These are phyloP conservation scores for Microplitis deprimator DNA, from an alignment of 2,888 invertebrate genomes.

Conservation along the genomic window DNA sequence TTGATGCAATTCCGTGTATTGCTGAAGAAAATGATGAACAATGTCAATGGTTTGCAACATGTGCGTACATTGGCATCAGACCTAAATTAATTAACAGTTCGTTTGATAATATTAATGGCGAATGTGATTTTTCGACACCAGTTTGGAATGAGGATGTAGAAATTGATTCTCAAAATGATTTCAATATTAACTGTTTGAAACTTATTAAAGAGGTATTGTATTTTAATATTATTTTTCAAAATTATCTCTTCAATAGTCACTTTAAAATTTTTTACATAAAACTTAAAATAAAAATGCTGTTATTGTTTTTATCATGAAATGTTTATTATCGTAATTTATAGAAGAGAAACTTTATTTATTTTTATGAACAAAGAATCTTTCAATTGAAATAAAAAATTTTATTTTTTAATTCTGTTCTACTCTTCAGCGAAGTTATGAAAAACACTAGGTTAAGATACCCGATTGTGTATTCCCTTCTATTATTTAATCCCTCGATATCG, in stretches of 20 bases:
- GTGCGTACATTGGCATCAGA: slow-evolving; percentile 55
- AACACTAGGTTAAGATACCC: too few species aligned
- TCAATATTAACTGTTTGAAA: neutral
- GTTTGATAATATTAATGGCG: neutral
- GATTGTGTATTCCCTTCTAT: too few species aligned
- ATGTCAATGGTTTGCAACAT: slow-evolving; percentile 58
- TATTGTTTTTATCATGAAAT: too few species aligned
- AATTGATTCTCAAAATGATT: slow-evolving; percentile 8
- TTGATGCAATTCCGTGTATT: slow-evolving; percentile 60
- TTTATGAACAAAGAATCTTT: too few species aligned
- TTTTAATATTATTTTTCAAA: neutral
- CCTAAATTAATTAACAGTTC: slow-evolving; percentile 41
- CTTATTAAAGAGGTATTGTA: neutral
- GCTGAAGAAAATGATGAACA: slow-evolving; percentile 52
- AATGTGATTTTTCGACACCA: neutral
- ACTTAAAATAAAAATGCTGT: too few species aligned
- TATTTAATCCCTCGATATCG: too few species aligned
- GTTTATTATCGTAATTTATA: too few species aligned
- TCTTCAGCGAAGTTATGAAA: too few species aligned
- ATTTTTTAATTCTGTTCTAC: too few species aligned
- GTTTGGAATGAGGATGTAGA: neutral
- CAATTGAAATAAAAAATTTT: too few species aligned
- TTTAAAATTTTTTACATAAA: too few species aligned
- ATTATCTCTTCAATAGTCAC: neutral
- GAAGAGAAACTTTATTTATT: too few species aligned